A percentile compares a stretch with the other conserved stretches of the same genome.
Evolutionary conservation across 2,888 invertebrate genomes (phyloP).

Genomic region (Heteropelma amictum): DNA sequence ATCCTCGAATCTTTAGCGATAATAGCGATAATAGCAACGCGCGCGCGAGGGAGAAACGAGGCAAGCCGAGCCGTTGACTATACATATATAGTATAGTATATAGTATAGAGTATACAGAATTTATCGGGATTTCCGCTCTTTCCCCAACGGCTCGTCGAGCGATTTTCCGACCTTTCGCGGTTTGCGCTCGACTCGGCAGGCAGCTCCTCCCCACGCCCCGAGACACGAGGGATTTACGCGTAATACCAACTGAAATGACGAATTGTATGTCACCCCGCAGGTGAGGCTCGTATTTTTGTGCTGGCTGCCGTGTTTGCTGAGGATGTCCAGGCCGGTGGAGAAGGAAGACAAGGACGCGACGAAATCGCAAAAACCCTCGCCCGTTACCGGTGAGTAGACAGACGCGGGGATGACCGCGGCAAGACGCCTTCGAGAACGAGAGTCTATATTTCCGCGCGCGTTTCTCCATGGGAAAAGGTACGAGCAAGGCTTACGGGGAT

Average conservation of each 20-base stretch:
- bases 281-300: conserved; percentile 94
- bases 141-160: too few species aligned
- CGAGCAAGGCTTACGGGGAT: conserved; percentile 86
- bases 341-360: conserved; percentile 74
- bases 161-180: too few species aligned
- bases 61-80: not conserved
- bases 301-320: conserved; percentile 97
- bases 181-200: too few species aligned
- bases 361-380: conserved; percentile 77
- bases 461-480: conserved; percentile 80
- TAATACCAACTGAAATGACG: not conserved
- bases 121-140: too few species aligned
- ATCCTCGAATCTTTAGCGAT: conserved; percentile 31
- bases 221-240: not conserved
- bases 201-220: too few species aligned
- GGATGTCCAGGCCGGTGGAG: conserved; percentile 90
- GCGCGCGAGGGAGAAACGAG: not conserved
- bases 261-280: conserved; percentile 78
- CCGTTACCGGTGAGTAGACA: conserved; percentile 71
- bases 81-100: too few species aligned
- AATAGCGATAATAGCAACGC: conserved; percentile 12
- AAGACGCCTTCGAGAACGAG: not conserved
- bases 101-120: too few species aligned
- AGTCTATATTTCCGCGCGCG: not conserved
- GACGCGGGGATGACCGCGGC: not conserved